Conservation (phyloP, 2,113 vertebrate species). For the Petaurus breviceps region DNA sequence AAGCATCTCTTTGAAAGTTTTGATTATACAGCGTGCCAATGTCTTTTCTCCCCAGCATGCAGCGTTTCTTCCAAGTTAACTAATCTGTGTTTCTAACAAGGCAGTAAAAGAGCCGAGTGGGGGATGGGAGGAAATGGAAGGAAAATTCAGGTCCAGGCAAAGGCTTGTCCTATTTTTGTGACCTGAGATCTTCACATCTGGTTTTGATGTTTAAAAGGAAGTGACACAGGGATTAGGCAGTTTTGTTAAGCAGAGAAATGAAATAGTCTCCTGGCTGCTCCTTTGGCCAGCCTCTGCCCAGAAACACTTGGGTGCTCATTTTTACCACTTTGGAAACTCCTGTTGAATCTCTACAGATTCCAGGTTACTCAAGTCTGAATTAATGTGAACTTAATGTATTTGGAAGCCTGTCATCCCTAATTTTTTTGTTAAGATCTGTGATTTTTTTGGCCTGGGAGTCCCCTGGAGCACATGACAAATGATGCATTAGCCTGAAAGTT, state of each 20-base stretch:
- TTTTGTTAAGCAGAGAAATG: background rate
- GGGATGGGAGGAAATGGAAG: background rate
- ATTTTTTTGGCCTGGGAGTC: background rate
- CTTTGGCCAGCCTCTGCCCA: background rate
- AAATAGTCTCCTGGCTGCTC: background rate
- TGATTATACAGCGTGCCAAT: background rate
- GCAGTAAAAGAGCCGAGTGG: background rate
- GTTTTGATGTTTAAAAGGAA: constrained; percentile 2
- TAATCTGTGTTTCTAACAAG: background rate
- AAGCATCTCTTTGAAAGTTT: background rate
- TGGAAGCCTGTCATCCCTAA: background rate
- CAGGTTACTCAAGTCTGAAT: background rate
- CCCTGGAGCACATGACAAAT: background rate
- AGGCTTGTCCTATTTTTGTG: background rate
- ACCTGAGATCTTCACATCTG: background rate
- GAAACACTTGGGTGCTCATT: background rate
- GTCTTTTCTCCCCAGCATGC: constrained; percentile 1
- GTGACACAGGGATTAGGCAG: background rate
- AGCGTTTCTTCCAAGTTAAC: background rate
- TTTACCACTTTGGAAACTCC: background rate
- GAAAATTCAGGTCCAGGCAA: background rate
- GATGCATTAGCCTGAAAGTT: background rate
- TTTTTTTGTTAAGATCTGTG: background rate
- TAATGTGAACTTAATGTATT: background rate
- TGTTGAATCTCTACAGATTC: background rate